phyloP scores from a whole-genome alignment of 2,797 vertebrate species.

The Melanotaenia trifasciata region DNA sequence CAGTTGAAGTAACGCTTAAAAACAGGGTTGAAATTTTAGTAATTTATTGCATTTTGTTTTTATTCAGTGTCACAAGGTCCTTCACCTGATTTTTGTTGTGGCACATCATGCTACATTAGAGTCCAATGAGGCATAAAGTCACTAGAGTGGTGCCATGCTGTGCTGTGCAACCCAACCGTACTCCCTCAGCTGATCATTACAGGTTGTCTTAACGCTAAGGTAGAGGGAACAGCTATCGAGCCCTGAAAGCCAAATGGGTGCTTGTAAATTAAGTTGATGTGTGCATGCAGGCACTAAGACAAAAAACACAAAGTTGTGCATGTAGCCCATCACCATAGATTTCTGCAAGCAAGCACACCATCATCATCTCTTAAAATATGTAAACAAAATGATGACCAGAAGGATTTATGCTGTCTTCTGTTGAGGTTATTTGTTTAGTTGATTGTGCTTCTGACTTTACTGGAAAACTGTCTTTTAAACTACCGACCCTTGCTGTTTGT shows the following conservation, averaged over 20 bases:
- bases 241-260: conserved; percentile 53
- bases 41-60: neutral
- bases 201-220: conserved; percentile 10
- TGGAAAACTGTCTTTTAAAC: conserved; percentile 21
- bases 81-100: neutral
- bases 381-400: conserved; percentile 59
- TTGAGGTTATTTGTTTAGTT: conserved; percentile 37
- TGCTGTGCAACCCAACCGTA: conserved; percentile 15
- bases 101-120: conserved; percentile 18
- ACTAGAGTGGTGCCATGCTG: conserved; percentile 24
- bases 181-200: conserved; percentile 32
- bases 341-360: conserved; percentile 58
- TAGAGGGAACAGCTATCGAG: neutral
- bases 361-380: conserved; percentile 66
- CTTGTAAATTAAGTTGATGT: conserved; percentile 12
- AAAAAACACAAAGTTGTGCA: conserved; percentile 17
- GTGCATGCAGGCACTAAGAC: conserved; percentile 26
- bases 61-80: neutral
- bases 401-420: conserved; percentile 19
- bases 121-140: conserved; percentile 47
- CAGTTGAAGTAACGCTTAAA: neutral
- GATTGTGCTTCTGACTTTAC: conserved; percentile 7
- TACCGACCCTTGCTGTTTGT: conserved; percentile 21
- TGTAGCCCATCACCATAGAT: conserved; percentile 50
- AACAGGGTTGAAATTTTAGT: neutral